Evolutionary conservation across 2,113 vertebrate genomes (phyloP).

Genomic region (Hypocryptadius cinnamomeus): DNA sequence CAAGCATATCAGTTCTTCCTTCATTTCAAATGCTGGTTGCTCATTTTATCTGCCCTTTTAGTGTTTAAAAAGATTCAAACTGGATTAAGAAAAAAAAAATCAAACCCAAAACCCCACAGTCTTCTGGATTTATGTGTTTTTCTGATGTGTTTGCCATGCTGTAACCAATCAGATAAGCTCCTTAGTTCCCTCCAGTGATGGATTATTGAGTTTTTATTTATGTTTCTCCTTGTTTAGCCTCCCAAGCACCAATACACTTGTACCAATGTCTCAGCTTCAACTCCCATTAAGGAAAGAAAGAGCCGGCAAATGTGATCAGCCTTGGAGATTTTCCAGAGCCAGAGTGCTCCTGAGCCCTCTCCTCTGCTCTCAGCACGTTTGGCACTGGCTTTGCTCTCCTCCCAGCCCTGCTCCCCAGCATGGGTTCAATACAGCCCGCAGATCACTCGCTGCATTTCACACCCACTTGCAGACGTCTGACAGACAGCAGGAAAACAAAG

Average conservation of each 20-base stretch:
- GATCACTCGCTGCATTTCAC: neutral
- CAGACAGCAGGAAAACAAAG: neutral
- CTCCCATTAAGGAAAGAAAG: slow-evolving; percentile 45
- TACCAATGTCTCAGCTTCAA: slow-evolving; percentile 9
- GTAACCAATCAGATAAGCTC: slow-evolving; percentile 33
- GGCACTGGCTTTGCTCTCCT: neutral
- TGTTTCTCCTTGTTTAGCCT: slow-evolving; percentile 35
- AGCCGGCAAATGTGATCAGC: slow-evolving; percentile 18
- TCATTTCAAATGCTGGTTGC: neutral
- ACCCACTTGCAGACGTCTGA: neutral
- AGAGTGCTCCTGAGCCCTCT: neutral
- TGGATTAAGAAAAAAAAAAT: neutral
- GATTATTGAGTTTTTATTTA: slow-evolving; percentile 42
- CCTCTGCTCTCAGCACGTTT: neutral
- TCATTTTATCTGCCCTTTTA: slow-evolving; percentile 21
- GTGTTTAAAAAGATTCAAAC: neutral
- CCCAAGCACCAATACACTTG: slow-evolving; percentile 8
- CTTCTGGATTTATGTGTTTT: neutral
- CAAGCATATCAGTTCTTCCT: neutral
- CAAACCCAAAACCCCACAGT: neutral
- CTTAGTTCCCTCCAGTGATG: neutral
- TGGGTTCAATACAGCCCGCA: neutral
- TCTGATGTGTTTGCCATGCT: neutral
- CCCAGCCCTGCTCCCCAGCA: neutral
- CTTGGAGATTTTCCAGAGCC: slow-evolving; percentile 29